Conservation (phyloP, 2,797 vertebrate species). For the Garrulus glandarius region DNA sequence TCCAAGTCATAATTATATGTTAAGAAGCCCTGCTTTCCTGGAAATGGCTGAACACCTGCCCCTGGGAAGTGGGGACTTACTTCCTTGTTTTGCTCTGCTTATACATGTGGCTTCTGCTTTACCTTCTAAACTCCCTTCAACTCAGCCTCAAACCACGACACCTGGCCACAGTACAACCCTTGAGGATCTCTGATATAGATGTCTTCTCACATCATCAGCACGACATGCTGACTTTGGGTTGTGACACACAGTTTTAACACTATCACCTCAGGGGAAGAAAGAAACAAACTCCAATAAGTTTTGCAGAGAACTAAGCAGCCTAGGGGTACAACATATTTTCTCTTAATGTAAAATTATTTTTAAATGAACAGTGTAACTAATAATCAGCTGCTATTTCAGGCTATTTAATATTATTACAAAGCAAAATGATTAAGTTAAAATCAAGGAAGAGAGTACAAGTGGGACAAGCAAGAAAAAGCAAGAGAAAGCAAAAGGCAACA, state of each 20-base stretch:
- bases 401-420: not conserved
- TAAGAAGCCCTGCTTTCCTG: not conserved
- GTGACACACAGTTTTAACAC: not conserved
- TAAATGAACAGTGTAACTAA: not conserved
- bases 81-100: not conserved
- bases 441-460: not conserved
- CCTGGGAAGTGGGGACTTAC: rapidly evolving
- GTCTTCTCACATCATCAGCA: not conserved
- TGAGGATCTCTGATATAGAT: not conserved
- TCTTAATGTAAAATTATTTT: not conserved
- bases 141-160: not conserved
- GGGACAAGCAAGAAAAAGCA: not conserved
- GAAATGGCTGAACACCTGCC: not conserved
- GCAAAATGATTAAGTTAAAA: not conserved
- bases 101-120: rapidly evolving
- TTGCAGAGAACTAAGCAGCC: not conserved
- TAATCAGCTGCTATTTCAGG: not conserved
- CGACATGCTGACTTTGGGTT: not conserved
- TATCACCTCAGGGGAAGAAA: not conserved
- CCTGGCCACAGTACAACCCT: not conserved
- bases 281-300: not conserved
- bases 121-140: not conserved
- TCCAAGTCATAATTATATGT: rapidly evolving
- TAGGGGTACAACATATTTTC: not conserved
- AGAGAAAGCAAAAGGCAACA: not conserved